Base-by-base conservation (phyloP, 2,797 vertebrate genomes). In the Girardinus metallicus region DNA sequence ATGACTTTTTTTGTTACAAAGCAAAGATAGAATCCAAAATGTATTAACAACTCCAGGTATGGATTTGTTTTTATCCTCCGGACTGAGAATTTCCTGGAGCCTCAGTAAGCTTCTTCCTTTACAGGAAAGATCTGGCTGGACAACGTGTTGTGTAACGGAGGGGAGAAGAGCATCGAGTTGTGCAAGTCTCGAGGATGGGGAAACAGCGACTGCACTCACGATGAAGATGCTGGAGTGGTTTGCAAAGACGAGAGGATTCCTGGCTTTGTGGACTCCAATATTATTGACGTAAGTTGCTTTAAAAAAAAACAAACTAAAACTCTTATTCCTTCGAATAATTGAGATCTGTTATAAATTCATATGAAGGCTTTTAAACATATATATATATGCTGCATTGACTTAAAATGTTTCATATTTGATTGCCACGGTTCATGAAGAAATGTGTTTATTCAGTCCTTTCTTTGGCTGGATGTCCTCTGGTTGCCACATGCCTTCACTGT, bases 71-170 rank as follows among this genome's bases (percentile, higher is more conserved):
- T 41, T 43, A 11, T 36, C 62, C 83, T 80, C 80, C 41, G 62
- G 64, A 70, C 53, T 76, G 79, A 80, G 47, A 71, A 46, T 64
- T 39, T 46, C 31, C 70, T 12, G n/a, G 39, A 78, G 44, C 74
- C 74, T 57, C 66, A 57, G 74, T 90, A 80, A 41, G 34, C 83
- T 62, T 86, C 74, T 81, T 29, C 31, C 47, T 82, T 26, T 89
- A 15, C 94, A 99, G 98, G 98, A 51, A 96, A 96, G 79, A 98
- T 99, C 95, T 99, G 98, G 98, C 95, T 99, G 94, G 98, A 99
- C 94, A 99, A 99, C 0, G 94, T 99, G 82, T 96, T 93, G 86
- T 99, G 98, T 66, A 91, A 75, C 0, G 98, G 98, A 26, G 93
- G 92, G 0, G 98, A 99, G 95, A 97, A 87, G 89, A 97, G 96